Evolutionary conservation across 2,113 vertebrate species (phyloP).

Genomic region (Formicarius rufipectus): DNA sequence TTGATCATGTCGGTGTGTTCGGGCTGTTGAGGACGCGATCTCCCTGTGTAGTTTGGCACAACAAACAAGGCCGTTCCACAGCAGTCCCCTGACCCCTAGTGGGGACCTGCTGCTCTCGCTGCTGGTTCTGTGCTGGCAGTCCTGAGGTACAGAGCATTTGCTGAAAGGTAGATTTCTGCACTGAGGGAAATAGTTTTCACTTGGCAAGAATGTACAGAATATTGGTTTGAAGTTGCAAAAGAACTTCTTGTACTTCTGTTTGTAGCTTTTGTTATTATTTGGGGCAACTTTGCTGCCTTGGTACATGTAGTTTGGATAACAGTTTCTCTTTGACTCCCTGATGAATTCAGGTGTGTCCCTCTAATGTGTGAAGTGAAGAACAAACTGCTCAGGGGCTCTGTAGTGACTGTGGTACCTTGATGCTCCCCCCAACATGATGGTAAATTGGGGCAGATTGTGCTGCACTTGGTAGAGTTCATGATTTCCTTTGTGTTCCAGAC

Average conservation of each 20-base stretch:
- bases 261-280: background rate
- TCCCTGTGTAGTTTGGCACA: background rate
- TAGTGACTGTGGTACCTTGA: background rate
- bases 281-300: background rate
- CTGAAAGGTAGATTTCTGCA: background rate
- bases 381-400: background rate
- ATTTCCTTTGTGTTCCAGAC: constrained; percentile 55
- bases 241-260: background rate
- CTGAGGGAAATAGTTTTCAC: background rate
- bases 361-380: background rate
- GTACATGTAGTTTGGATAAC: background rate
- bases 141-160: rapidly evolving
- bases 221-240: background rate
- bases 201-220: background rate
- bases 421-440: background rate
- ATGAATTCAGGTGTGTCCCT: background rate
- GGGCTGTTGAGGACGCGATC: background rate
- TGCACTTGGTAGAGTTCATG: background rate
- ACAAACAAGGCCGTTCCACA: background rate
- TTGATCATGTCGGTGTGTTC: background rate
- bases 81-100: constrained; percentile 16
- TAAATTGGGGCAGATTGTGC: background rate
- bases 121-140: background rate
- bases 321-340: background rate
- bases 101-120: background rate